Evolutionary conservation across 2,888 invertebrate genomes (phyloP).

Genomic region (Callimorpha dominula): DNA sequence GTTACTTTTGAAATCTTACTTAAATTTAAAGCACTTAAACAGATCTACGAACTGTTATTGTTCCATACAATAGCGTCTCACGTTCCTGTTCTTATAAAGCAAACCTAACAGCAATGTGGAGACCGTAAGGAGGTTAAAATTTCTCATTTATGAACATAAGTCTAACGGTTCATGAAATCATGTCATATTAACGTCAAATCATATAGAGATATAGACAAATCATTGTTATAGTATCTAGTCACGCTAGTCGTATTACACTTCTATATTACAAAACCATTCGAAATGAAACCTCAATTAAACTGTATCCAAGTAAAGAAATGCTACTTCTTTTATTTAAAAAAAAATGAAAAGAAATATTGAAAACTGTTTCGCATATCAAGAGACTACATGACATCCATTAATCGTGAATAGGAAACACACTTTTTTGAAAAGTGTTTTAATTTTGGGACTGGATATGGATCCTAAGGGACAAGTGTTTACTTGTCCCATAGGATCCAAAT

Average conservation of each 20-base stretch:
- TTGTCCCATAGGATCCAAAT: no score
- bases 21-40: constrained; percentile 2
- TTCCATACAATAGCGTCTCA: constrained; percentile 15
- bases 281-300: not conserved
- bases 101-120: constrained; percentile 8
- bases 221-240: not conserved
- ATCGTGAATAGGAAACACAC: not conserved
- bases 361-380: no score
- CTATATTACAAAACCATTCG: not conserved
- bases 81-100: constrained; percentile 16
- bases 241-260: not conserved
- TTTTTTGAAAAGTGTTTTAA: no score
- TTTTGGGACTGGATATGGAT: no score
- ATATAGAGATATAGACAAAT: not conserved
- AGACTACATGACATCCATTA: no score
- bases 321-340: not conserved
- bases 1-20: not conserved
- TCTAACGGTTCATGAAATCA: constrained; percentile 5
- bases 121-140: constrained; percentile 18
- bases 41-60: constrained; percentile 16
- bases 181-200: constrained; percentile 8
- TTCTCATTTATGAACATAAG: constrained; percentile 15
- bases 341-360: not conserved
- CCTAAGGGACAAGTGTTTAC: no score
- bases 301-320: not conserved